Conservation (phyloP, 2,888 invertebrate species). For the Perizoma affinitatum region DNA sequence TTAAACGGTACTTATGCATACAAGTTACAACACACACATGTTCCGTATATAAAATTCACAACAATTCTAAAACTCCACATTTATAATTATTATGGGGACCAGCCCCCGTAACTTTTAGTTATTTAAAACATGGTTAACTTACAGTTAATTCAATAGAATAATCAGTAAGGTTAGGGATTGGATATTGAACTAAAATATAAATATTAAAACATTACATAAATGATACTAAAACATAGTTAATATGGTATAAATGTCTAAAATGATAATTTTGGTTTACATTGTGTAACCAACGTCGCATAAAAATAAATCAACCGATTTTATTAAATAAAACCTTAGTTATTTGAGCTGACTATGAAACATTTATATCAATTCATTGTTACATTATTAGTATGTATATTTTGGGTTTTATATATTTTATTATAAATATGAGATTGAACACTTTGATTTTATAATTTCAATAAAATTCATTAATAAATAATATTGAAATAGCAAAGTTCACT, state of each 20-base stretch:
- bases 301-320: neutral
- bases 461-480: slow-evolving; percentile 36
- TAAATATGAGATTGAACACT: slow-evolving; percentile 74
- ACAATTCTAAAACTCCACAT: slow-evolving; percentile 65
- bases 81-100: slow-evolving; percentile 65
- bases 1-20: slow-evolving; percentile 61
- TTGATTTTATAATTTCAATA: slow-evolving; percentile 48
- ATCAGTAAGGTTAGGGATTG: slow-evolving; percentile 50
- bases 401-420: slow-evolving; percentile 46
- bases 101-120: slow-evolving; percentile 70
- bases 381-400: slow-evolving; percentile 62
- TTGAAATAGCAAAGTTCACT: slow-evolving; percentile 52
- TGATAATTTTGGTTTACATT: slow-evolving; percentile 14
- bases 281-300: slow-evolving; percentile 4
- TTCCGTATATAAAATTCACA: slow-evolving; percentile 73
- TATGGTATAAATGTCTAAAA: slow-evolving; percentile 7
- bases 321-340: slow-evolving; percentile 45
- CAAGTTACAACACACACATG: slow-evolving; percentile 56
- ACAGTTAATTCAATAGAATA: slow-evolving; percentile 24
- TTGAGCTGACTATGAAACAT: slow-evolving; percentile 64
- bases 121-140: slow-evolving; percentile 53
- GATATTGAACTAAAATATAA: slow-evolving; percentile 35
- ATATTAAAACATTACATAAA: slow-evolving; percentile 23
- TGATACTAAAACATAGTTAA: slow-evolving; percentile 11
- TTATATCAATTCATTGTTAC: slow-evolving; percentile 54